A percentile compares a stretch with the other conserved stretches of the same genome.
Conservation (phyloP, 1,140 invertebrate species). For the Neuroterus valhalla region DNA sequence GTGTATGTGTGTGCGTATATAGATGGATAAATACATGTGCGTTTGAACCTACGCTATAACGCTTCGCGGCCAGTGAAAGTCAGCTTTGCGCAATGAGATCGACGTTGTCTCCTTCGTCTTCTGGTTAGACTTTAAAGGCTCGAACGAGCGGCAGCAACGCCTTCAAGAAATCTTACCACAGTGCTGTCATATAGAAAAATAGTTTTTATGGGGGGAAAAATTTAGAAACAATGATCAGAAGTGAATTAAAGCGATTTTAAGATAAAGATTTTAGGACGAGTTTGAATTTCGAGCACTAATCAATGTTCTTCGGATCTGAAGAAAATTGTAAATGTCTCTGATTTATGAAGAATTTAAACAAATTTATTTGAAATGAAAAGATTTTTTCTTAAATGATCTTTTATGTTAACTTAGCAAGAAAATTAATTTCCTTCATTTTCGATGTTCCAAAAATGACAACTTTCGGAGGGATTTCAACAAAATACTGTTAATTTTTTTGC, state of each 20-base stretch:
- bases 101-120: constrained; percentile 66
- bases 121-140: constrained; percentile 65
- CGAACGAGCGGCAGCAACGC: constrained; percentile 58
- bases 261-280: background rate
- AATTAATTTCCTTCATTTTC: too few species aligned
- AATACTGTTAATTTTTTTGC: too few species aligned
- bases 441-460: too few species aligned
- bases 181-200: constrained; percentile 31
- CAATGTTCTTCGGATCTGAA: too few species aligned
- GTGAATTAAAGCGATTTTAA: background rate
- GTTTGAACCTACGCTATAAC: constrained; percentile 8
- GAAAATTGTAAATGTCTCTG: too few species aligned
- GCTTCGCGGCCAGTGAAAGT: constrained; percentile 64
- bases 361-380: too few species aligned
- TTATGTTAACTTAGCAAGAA: too few species aligned
- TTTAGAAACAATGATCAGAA: background rate
- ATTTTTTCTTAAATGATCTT: too few species aligned
- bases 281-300: too few species aligned
- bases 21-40: constrained; percentile 33
- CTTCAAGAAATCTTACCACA: constrained; percentile 49
- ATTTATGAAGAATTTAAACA: too few species aligned
- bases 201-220: background rate
- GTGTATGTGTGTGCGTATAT: too few species aligned
- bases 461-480: too few species aligned
- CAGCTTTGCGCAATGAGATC: constrained; percentile 67